Base-by-base conservation (phyloP, 1,140 invertebrate species). In the Vollenhovia emeryi region DNA sequence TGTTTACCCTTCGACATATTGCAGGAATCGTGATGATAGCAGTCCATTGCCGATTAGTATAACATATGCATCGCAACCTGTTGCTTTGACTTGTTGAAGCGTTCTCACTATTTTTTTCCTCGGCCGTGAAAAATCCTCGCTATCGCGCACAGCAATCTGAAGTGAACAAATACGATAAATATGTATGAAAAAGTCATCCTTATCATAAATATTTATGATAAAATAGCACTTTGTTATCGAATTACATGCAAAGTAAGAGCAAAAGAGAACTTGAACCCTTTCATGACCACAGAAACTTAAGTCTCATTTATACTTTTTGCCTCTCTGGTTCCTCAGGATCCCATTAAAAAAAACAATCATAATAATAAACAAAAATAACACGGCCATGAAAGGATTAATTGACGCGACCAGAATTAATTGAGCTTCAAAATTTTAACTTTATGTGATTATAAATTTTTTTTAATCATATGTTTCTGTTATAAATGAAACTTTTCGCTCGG, bases 11-110 rank as follows among this genome's bases (percentile, higher is more conserved):
- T 98, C 97, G 1, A 96, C 96, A 93, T 97, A 97, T 91, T 94
- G 93, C 2, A 98, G 91, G 27, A 98, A 95, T 86, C 96, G 92
- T 0, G 95, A 92, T 6, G 96, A 95, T 95, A 97, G 96, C 27
- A 96, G 89, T 6, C 96, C 97, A 94, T 98, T 98, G 1, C 96
- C 93, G n/a, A 98, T 93, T 18, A 98, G 94, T 86, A 98, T 96
- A 59, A 98, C 91, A 89, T 97, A 97, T 11, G 96, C 93, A 89
- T 97, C 96, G 90, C 97, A 98, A 21, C 96, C 96, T 24, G 96
- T 95, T 86, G 94, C 95, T 88, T 96, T 96, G 8, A 96, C 96
- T 68, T 96, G 93, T 13, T 92, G 88, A 43, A 98, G 91, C 5
- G 96, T 95, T 71, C 94, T 93, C 64, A 96, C 84, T 1, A 96